Base-by-base conservation (phyloP, 2,888 invertebrate genomes). In the Drosophila ustulata region DNA sequence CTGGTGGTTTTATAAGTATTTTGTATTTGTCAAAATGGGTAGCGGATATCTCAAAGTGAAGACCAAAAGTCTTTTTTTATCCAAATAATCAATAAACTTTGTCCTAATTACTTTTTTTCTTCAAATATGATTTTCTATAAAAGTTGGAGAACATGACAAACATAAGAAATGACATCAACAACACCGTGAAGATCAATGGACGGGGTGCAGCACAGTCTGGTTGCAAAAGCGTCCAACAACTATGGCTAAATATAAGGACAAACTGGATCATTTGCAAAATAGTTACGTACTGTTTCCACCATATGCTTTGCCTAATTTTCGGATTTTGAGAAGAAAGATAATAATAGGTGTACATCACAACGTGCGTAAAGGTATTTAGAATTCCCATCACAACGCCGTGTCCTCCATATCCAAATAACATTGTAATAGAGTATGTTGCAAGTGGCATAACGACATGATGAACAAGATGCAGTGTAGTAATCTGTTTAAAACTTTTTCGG, bases 201-300 rank as follows among this genome's bases (percentile, higher is more conserved):
- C 49, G 45, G 2, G 66, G 45, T 0, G 49, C 28, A 4, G 43
- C 13, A 34, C 80, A 80, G 7, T 78, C 23, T 8, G 66, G 64
- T 25, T 81, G 78, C 11, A 49, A 6, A 9, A 58, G 32, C 0
- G 69, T 78, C 41, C 61, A 67, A 1, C 46, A 2, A 9, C 61
- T 52, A 39, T 80, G 70, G 2, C 11, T 5, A 5, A 74, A 65
- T 51, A 78, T 52, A 0, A 68, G 4, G 0, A 37, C 6, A 13
- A 80, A 80, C 67, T 80, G 80, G 4, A 71, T 4, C 52, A 80
- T 32, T 50, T 80, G 80, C 3, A 70, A 9, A 5, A 82, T 56
- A 11, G 80, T 84, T 1, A 74, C 34, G 25, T 81, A 81, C 32
- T 71, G 57, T 18, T 81, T 84, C 61, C 66, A 74, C 68, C 82